A percentile compares a stretch with the other conserved stretches of the same genome.
Conservation (phyloP, 2,797 vertebrate species). For the Thaleichthys pacificus region DNA sequence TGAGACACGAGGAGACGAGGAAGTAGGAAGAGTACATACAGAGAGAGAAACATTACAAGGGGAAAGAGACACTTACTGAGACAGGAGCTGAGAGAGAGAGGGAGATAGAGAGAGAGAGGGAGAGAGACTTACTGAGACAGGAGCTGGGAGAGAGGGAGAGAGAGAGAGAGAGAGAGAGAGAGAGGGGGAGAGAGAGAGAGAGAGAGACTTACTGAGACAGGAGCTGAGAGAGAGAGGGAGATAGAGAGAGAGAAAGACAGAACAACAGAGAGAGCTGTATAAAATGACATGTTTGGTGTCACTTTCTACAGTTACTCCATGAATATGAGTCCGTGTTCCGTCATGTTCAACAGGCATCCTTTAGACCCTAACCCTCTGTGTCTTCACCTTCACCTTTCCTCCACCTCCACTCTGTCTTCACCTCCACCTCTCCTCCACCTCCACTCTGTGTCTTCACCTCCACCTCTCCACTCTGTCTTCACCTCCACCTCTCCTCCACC, state of each 20-base stretch:
- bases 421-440: constrained; percentile 22
- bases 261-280: not conserved
- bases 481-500: not conserved
- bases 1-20: not conserved
- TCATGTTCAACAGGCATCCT: not conserved
- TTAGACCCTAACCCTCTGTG: not conserved
- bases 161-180: not conserved
- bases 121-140: not conserved
- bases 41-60: constrained; percentile 4
- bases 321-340: not conserved
- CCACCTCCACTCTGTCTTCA: not conserved
- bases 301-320: constrained; percentile 6
- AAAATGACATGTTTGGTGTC: constrained; percentile 1
- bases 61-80: not conserved
- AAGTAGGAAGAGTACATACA: not conserved
- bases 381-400: not conserved
- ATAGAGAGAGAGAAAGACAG: constrained; percentile 1
- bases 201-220: too few relatives aligned
- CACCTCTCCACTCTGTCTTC: not conserved
- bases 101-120: not conserved
- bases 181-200: not conserved
- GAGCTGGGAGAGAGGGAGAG: not conserved
- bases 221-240: not conserved
- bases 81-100: not conserved
- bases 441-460: not conserved